Percentiles rank a stretch among this genome's conserved stretches.
Evolutionary conservation across 2,113 vertebrate species (phyloP).

Genomic region (Callithrix jacchus): DNA sequence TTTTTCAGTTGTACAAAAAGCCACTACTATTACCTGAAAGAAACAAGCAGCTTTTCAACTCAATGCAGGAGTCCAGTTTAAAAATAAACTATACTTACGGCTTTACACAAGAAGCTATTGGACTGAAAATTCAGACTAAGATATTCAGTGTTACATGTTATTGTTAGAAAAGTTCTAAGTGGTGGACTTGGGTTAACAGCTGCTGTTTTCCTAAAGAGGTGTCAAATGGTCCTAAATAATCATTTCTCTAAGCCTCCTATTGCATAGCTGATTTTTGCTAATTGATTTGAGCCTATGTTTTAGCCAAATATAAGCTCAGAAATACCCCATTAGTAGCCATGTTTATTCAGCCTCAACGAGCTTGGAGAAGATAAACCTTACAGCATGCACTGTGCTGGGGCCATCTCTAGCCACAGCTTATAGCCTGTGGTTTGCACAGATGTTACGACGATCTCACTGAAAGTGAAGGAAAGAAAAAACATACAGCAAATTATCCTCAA

Average conservation of each 20-base stretch:
- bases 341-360: background rate
- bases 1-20: background rate
- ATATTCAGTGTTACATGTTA: background rate
- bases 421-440: background rate
- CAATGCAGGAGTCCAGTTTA: background rate
- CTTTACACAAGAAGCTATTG: background rate
- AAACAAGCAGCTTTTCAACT: background rate
- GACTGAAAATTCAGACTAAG: background rate
- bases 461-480: conserved; percentile 7
- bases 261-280: conserved; percentile 18
- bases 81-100: background rate
- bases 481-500: background rate
- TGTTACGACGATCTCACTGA: background rate
- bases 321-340: background rate
- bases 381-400: background rate
- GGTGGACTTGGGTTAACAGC: background rate
- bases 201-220: background rate
- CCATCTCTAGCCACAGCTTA: background rate
- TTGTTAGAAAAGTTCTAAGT: background rate
- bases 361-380: background rate
- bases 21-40: background rate
- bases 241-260: background rate
- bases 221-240: background rate
- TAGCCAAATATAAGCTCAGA: background rate
- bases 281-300: background rate